Base-by-base conservation (phyloP, 2,797 vertebrate genomes). In the Peromyscus melanophrys region DNA sequence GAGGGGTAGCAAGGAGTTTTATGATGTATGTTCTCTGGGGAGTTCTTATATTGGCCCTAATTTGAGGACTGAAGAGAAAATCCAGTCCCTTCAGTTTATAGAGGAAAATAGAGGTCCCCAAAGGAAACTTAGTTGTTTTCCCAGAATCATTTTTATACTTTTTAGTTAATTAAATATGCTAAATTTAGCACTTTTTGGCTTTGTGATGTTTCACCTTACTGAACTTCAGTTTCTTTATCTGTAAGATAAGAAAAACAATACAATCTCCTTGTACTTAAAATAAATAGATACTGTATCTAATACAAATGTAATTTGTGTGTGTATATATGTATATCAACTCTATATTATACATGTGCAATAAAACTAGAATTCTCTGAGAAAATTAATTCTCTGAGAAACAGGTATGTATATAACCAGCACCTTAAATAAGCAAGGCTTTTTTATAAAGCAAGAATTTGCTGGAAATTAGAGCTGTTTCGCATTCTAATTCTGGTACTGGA, bases 371-470 rank as follows among this genome's bases (percentile, higher is more conserved):
- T 87, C 19, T 85, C 25, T 87, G 46, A 84, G 3, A 91, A 40
- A 83, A 13, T 55, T 16, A 95, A 43, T 71, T 87, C 19, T 85
- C 29, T 87, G 46, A 84, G 3, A 91, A 40, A 83, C 10, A 40
- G 1, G 46, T 49, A 67, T 52, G 59, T 23, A 86, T 40, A 69
- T 27, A 87, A 14, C 13, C 0, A 91, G 8, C 17, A 27, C 73
- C 40, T 90, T 92, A 94, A 96, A 55, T 78, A 96, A 95, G 43
- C 10, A 46, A 46, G 67, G 57, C 21, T 65, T 82, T 96, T 95
- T 88, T 96, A 16, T 4, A 89, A 27, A 67, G n/a, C 9, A 75
- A 88, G n/a, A 49, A 63, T 19, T 89, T 63, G 17, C 31, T 63
- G 4, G 57, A 88, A 88, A 27, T 37, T 31, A 73, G 69, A 6